Evolutionary conservation across 2,113 vertebrate genomes (phyloP).

Genomic region (Haemorhous mexicanus): DNA sequence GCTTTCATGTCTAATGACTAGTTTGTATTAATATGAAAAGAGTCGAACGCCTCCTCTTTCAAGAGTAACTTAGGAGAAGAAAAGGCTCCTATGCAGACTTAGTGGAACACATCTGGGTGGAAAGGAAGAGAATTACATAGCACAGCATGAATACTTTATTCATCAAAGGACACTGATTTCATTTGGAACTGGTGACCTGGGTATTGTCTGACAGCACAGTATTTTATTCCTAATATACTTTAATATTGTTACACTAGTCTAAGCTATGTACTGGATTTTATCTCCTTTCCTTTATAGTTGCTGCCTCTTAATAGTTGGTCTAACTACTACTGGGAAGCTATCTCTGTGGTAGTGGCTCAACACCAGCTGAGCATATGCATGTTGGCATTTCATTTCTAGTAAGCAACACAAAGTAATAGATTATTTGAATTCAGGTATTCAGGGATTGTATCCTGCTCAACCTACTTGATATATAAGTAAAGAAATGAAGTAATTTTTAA

Average conservation of each 20-base stretch:
- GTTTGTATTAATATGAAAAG: conserved; percentile 4
- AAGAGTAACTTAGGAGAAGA: conserved; percentile 1
- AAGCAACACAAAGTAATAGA: neutral
- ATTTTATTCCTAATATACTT: neutral
- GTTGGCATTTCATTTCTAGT: neutral
- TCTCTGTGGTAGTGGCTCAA: neutral
- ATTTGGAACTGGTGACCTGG: neutral
- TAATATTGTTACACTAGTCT: neutral
- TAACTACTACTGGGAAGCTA: neutral
- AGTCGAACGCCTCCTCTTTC: neutral
- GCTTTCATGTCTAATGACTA: conserved; percentile 16
- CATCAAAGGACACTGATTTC: neutral
- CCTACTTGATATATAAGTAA: neutral
- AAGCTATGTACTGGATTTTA: neutral
- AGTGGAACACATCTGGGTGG: neutral
- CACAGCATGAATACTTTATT: neutral
- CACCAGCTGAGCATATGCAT: neutral
- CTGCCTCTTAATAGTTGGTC: neutral
- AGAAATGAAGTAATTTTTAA: neutral
- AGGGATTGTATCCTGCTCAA: neutral
- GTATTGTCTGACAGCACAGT: neutral
- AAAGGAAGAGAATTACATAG: neutral
- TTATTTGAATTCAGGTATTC: neutral
- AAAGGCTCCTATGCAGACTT: neutral
- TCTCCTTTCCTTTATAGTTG: neutral